Base-by-base conservation (phyloP, 2,888 invertebrate genomes). In the Protonemura montana region DNA sequence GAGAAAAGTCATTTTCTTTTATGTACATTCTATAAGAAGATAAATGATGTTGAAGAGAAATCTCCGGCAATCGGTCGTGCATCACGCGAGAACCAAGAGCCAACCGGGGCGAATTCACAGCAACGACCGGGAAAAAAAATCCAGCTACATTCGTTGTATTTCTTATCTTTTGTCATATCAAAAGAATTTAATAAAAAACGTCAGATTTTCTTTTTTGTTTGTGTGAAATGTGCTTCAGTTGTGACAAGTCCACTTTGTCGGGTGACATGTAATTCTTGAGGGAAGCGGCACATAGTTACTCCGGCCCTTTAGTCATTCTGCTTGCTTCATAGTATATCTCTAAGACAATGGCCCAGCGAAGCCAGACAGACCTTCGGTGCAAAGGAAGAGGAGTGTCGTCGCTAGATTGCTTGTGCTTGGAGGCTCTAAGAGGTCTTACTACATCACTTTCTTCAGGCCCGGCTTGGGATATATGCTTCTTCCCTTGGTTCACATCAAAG, bases 171-270 rank as follows among this genome's bases (percentile, higher is more conserved):
- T 78, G 78, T 78, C 78, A 78, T 28, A 78, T 26, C 78, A 78
- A 26, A 78, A 78, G 78, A 78, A 78, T 78, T 78, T 78, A 78
- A 78, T 78, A 78, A 78, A 78, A 78, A 78, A 78, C 27, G 6
- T 25, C 78, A 78, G 78, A 78, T 78, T 78, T 59, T 21, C n/a
- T 78, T 78, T 2, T 10, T 78, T 78, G 78, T 78, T 78, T 78
- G 78, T 78, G 78, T 78, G 78, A 78, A 78, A 78, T 78, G 78
- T 28, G 1, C 28, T 28, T 27, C 27, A 78, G 28, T 78, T 78
- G 78, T 78, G 78, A 78, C 78, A 78, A 78, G 78, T 78, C 78
- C 78, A 78, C 78, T 78, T 78, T 78, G 78, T 78, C 78, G 78
- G 6, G 27, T 78, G 78, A 26, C 28, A 78, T 78, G 28, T 78